Conservation (phyloP, 2,888 invertebrate genomes). For the Marronus borbonicus region DNA sequence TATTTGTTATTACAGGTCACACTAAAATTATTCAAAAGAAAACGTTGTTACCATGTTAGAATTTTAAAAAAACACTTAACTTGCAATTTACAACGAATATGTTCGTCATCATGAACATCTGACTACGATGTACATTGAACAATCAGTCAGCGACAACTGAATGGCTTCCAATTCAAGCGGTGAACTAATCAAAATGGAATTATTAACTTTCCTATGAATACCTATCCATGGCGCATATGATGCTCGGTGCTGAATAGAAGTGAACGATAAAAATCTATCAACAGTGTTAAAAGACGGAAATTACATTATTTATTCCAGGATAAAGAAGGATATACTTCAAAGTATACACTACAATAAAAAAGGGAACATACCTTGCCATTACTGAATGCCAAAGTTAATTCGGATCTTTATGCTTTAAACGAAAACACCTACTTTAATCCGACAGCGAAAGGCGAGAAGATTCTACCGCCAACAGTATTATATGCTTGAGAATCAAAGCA, state of each 20-base stretch:
- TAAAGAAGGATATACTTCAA: neutral
- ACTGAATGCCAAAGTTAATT: slow-evolving; percentile 33
- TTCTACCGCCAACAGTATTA: slow-evolving; percentile 36
- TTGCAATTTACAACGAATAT: too few species aligned
- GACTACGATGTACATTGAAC: too few species aligned
- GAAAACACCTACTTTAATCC: slow-evolving; percentile 28
- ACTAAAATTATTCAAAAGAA: too few species aligned
- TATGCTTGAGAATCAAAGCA: slow-evolving; percentile 29
- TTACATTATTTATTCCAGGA: neutral
- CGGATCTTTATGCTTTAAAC: neutral
- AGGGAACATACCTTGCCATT: neutral
- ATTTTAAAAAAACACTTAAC: too few species aligned
- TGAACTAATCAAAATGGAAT: neutral
- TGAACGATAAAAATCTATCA: neutral
- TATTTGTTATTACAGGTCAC: too few species aligned
- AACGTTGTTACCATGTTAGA: too few species aligned
- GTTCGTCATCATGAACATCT: too few species aligned
- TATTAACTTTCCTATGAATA: neutral
- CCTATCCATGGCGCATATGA: neutral
- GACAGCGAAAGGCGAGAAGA: slow-evolving; percentile 1
- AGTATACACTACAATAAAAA: slow-evolving; percentile 11
- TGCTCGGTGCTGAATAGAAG: neutral
- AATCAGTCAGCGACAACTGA: too few species aligned
- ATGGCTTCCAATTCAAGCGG: neutral
- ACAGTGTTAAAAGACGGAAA: slow-evolving; percentile 1